These are phyloP conservation scores for Rhynchopsitta pachyrhyncha DNA, from an alignment of 2,113 vertebrate genomes.

Conservation along the genomic window DNA sequence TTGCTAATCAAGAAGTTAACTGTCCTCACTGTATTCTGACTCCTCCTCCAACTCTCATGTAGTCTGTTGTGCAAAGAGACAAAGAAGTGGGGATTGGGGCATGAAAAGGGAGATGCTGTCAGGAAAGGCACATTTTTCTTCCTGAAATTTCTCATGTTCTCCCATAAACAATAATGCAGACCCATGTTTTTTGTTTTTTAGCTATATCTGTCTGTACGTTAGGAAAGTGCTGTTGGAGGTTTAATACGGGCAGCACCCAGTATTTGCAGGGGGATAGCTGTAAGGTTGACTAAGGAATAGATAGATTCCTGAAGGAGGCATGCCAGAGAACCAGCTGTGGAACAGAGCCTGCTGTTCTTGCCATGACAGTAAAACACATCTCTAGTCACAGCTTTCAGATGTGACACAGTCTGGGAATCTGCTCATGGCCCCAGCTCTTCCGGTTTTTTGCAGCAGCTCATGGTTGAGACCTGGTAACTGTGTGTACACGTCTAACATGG, in stretches of 20 bases:
- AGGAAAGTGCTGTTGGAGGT: background rate
- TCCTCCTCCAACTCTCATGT: background rate
- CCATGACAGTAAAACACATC: background rate
- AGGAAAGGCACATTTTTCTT: background rate
- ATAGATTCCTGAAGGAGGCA: background rate
- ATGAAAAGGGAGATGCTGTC: background rate
- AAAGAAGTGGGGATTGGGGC: background rate
- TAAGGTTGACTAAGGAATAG: accelerated
- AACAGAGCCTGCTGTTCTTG: background rate
- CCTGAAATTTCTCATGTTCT: background rate
- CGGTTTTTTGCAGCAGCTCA: accelerated
- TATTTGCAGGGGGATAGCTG: background rate
- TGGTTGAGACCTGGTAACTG: background rate
- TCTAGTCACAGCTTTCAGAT: background rate
- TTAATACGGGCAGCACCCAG: background rate
- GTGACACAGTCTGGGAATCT: background rate
- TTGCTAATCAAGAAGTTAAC: background rate
- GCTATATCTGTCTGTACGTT: background rate
- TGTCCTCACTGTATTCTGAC: background rate
- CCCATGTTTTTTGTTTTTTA: background rate
- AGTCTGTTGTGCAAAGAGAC: background rate
- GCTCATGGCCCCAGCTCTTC: accelerated
- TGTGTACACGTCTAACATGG: accelerated
- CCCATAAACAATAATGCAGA: background rate
- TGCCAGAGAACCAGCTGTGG: background rate